These are phyloP conservation scores for Corythornis leucogaster DNA, from an alignment of 2,797 vertebrate species.

Conservation along the genomic window DNA sequence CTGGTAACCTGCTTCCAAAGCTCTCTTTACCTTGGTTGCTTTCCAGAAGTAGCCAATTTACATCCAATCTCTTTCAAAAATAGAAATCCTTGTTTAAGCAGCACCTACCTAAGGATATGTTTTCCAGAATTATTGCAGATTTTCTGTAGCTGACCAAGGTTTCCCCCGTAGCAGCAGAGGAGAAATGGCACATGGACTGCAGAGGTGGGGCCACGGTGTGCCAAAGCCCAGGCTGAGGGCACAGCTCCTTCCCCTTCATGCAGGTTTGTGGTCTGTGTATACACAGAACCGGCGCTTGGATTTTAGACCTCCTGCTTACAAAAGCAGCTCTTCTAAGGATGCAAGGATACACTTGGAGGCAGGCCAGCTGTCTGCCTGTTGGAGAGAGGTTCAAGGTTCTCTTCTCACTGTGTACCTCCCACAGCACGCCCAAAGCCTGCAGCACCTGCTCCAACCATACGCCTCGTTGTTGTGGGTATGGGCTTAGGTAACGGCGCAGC, in stretches of 20 bases:
- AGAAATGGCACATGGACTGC: not conserved
- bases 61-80: not conserved
- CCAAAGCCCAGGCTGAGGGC: not conserved
- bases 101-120: not conserved
- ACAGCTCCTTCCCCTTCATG: not conserved
- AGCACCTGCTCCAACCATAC: slow-evolving; percentile 14
- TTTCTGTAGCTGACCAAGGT: not conserved
- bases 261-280: rapidly evolving
- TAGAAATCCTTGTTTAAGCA: not conserved
- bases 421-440: not conserved
- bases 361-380: not conserved
- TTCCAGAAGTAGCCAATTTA: not conserved
- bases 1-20: not conserved
- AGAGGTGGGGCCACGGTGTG: not conserved
- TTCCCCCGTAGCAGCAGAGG: not conserved
- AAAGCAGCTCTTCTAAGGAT: not conserved
- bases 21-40: not conserved
- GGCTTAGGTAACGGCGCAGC: not conserved
- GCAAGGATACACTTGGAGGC: rapidly evolving
- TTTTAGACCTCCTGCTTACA: rapidly evolving
- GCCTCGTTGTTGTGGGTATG: not conserved
- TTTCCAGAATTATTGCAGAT: not conserved
- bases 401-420: not conserved
- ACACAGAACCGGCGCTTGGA: rapidly evolving
- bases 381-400: not conserved